Conservation (phyloP, 2,888 invertebrate species). For the Noctua janthina region DNA sequence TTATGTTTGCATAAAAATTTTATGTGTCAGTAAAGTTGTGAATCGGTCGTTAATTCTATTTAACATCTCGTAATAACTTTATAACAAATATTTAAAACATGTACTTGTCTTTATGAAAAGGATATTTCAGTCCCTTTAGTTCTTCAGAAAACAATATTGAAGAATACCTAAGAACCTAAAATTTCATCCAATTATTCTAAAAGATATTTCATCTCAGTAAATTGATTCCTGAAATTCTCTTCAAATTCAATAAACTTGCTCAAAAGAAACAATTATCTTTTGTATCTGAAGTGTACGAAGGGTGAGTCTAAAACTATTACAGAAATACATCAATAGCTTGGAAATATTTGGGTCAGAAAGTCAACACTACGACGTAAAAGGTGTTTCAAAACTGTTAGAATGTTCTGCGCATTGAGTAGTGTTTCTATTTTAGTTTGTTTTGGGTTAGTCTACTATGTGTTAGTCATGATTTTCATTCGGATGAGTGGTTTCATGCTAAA, state of each 20-base stretch:
- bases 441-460: slow-evolving; percentile 16
- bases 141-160: slow-evolving; percentile 7
- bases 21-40: background rate
- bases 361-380: slow-evolving; percentile 57
- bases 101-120: background rate
- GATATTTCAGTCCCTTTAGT: background rate
- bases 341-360: slow-evolving; percentile 47
- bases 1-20: background rate
- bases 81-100: background rate
- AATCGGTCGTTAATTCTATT: background rate
- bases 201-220: slow-evolving; percentile 22
- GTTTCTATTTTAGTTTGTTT: slow-evolving; percentile 26
- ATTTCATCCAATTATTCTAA: slow-evolving; percentile 19
- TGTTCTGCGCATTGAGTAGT: slow-evolving; percentile 5
- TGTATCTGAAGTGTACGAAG: slow-evolving; percentile 14
- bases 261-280: slow-evolving; percentile 23
- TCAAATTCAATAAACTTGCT: slow-evolving; percentile 13
- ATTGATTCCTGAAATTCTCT: slow-evolving; percentile 14
- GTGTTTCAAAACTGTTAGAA: slow-evolving; percentile 31
- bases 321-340: slow-evolving; percentile 13
- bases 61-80: background rate
- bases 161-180: slow-evolving; percentile 1
- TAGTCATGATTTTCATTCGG: slow-evolving; percentile 45
- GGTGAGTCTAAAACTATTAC: slow-evolving; percentile 13
- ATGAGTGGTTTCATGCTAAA: slow-evolving; percentile 23